Base-by-base conservation (phyloP, 1,140 invertebrate species). In the Dinoponera quadriceps region DNA sequence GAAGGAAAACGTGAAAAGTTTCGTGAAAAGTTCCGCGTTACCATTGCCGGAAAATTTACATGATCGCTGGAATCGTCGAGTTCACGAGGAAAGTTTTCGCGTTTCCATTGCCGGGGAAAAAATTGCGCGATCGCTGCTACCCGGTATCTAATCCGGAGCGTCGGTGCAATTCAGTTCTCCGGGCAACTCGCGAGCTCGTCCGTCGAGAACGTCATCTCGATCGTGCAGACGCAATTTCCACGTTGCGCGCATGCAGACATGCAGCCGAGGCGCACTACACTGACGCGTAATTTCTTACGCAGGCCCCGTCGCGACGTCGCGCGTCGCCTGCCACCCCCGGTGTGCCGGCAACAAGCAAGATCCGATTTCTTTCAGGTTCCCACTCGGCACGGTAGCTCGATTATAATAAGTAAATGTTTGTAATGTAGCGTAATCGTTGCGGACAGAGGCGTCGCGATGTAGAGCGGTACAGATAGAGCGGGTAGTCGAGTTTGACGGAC, bases 291-390 rank as follows among this genome's bases (percentile, higher is more conserved):
- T 82, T 82, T 82, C 63, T 74, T 82, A 44, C 33, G 38, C 68
- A 82, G 78, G 71, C 29, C 7, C 38, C 16, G 18, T 49, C 54
- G 22, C 63, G 62, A 73, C 57, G n/a, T 73, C n/a, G 4, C 18
- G 22, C 69, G 38, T 51, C 38, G 14, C 27, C 29, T 18, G 54
- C 54, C 2, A 3, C 18, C 11, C 54, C 54, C 2, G 2, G 54
- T 29, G 14, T 25, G 22, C 54, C 66, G 55, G 22, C 57, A 51
- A 62, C 33, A n/a, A 80, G 75, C 65, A 71, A 71, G 75, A 71
- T 44, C 55, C 55, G 62, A 72, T 82, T 82, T 74, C 57, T 74
- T 82, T 82, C 69, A 82, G 78, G 69, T 82, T 38, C 9, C 38
- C 38, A 44, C 38, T 60, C 44, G 20, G 33, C 25, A 69, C 33